Conservation (phyloP, 2,113 vertebrate genomes). For the Mohoua ochrocephala region DNA sequence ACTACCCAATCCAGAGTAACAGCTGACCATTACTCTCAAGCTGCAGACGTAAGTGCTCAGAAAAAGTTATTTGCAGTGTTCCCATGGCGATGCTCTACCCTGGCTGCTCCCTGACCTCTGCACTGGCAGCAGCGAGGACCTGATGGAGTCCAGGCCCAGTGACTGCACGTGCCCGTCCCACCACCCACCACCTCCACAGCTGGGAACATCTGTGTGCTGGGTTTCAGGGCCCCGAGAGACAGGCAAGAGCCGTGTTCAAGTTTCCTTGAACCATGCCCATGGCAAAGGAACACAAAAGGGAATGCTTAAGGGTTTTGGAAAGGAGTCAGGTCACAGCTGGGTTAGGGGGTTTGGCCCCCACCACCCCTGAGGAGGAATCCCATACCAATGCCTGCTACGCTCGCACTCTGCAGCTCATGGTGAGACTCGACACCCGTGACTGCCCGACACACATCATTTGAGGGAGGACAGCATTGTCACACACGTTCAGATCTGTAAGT, state of each 20-base stretch:
- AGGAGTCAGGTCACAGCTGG: rapidly evolving
- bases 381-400: rapidly evolving
- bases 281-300: neutral
- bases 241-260: rapidly evolving
- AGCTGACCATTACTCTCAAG: neutral
- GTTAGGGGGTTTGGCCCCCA: neutral
- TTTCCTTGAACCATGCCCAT: neutral
- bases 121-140: neutral
- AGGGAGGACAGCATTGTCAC: neutral
- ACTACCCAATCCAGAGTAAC: neutral
- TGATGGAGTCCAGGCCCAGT: neutral
- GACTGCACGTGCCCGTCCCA: rapidly evolving
- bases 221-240: neutral
- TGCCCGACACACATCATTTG: rapidly evolving
- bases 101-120: neutral
- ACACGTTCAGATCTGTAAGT: rapidly evolving
- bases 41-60: neutral
- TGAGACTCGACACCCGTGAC: rapidly evolving
- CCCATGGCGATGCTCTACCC: neutral
- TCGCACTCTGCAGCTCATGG: rapidly evolving
- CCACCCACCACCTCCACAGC: neutral
- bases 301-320: rapidly evolving
- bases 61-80: neutral
- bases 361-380: neutral
- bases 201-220: rapidly evolving